A percentile compares a stretch with the other conserved stretches of the same genome.
Conservation (phyloP, 2,888 invertebrate species). For the Norana najaformis region DNA sequence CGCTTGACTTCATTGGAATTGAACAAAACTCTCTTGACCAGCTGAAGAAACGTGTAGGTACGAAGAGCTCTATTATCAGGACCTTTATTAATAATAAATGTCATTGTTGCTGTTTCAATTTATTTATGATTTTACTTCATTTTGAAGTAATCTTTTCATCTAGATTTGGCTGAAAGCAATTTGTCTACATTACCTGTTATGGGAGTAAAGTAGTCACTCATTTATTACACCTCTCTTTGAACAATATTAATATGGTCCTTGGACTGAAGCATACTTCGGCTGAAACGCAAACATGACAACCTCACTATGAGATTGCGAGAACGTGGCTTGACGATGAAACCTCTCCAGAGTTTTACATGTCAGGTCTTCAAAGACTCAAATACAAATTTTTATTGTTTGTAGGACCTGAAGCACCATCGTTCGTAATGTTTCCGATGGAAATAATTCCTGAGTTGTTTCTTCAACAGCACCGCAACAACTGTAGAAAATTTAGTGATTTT, state of each 20-base stretch:
- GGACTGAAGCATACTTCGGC: neutral
- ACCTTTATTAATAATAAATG: neutral
- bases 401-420: slow-evolving; percentile 15
- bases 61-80: neutral
- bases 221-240: neutral
- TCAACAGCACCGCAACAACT: slow-evolving; percentile 32
- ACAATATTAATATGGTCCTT: neutral
- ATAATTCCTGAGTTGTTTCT: slow-evolving; percentile 32
- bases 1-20: slow-evolving; percentile 47
- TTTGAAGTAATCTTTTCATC: too few species aligned
- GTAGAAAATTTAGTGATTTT: slow-evolving; percentile 27
- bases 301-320: too few species aligned
- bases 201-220: too few species aligned
- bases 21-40: slow-evolving; percentile 16
- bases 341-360: neutral
- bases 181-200: too few species aligned
- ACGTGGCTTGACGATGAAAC: too few species aligned
- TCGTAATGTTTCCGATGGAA: slow-evolving; percentile 25
- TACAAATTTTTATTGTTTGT: neutral
- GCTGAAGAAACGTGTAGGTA: slow-evolving; percentile 31
- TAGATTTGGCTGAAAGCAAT: too few species aligned
- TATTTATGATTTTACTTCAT: too few species aligned
- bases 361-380: neutral
- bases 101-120: too few species aligned
- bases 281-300: neutral